Evolutionary conservation across 2,888 invertebrate genomes (phyloP), one percentile per base, ranked within the genome.

Genomic region (Nomada fucata): DNA sequence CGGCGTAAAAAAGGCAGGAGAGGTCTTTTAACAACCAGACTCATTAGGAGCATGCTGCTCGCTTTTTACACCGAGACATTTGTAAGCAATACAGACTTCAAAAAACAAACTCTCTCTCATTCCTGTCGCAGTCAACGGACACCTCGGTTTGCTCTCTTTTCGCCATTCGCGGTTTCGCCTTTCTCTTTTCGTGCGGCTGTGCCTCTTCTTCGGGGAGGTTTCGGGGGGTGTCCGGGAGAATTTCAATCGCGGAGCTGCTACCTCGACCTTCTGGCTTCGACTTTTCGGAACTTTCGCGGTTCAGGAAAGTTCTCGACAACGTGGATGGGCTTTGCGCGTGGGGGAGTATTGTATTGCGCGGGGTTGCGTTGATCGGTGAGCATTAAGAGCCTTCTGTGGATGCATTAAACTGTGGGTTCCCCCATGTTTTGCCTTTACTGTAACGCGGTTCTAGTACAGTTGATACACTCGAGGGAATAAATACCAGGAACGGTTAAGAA

Each of bases 81-180:
- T 93, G 93, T 94, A 93, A 94, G 93, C 93, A 93, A 93, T 93
- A 93, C 91, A 90, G 91, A 91, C 91, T 89, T 91, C 86, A 89
- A 91, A 91, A 91, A 92, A 91, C 89, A 90, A 91, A 90, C 90
- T 84, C 78, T 88, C 36, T 36, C 36, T 36, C 36, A 7, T 36
- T 36, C 85, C 88, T 91, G 90, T 91, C 90, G 88, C 89, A 83
- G 78, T 76, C 84, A 20, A 61, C 79, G 85, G 82, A 76, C 83
- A 70, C 73, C 74, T 81, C 70, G 71, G 55, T 79, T 89, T 86
- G 83, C 77, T 87, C 83, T 85, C 82, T 83, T 88, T 88, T 85
- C 74, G 82, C 76, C 85, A 82, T 89, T 86, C 79, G 70, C 9
- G 5, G 18, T 10, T n/a, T 70, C 50, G 29, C 44, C 64, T 67